Evolutionary conservation across 2,888 invertebrate species (phyloP).

Genomic region (Eupithecia abbreviata): DNA sequence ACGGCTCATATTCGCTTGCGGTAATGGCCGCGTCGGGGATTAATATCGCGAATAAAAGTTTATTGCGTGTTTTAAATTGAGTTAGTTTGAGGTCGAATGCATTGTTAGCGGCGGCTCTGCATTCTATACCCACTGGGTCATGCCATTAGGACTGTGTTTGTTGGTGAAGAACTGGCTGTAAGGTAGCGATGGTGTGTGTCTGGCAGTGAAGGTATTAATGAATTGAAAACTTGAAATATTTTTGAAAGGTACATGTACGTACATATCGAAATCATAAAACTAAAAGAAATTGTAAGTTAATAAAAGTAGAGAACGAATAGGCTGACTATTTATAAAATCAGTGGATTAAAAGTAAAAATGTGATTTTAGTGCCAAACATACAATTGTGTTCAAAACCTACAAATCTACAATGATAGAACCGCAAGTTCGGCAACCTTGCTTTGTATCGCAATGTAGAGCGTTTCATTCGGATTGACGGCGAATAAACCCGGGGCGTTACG

Average conservation of each 20-base stretch:
- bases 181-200: not conserved
- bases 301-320: no score
- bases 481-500: not conserved
- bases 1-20: slow-evolving; percentile 26
- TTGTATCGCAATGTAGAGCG: not conserved
- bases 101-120: not conserved
- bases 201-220: not conserved
- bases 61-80: slow-evolving; percentile 24
- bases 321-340: no score
- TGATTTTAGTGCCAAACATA: not conserved
- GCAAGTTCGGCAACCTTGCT: not conserved
- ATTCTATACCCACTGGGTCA: not conserved
- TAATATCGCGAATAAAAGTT: slow-evolving; percentile 32
- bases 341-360: no score
- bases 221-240: no score
- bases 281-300: no score
- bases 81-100: slow-evolving; percentile 1
- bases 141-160: not conserved
- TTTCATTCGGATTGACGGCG: not conserved
- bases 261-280: no score
- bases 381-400: not conserved
- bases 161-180: not conserved
- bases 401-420: not conserved
- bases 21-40: slow-evolving; percentile 29
- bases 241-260: no score